Base-by-base conservation (phyloP, 2,888 invertebrate species). In the Andrena chrysosceles region DNA sequence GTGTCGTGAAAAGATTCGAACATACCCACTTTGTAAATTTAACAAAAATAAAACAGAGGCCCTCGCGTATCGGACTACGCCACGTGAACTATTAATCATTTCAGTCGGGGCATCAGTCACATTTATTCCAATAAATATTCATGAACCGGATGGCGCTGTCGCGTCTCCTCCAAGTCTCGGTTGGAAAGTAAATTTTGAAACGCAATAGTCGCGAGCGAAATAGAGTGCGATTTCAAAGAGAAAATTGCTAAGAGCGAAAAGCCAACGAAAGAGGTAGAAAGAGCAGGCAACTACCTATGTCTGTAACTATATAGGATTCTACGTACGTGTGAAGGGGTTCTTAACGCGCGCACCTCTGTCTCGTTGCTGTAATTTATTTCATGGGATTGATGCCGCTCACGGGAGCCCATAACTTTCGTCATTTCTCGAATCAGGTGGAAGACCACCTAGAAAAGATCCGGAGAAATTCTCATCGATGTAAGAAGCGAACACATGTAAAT, bases 381-480 rank as follows among this genome's bases (percentile, higher is more conserved):
- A 72, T 56, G 78, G 77, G 75, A 75, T 75, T 60, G 85, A 81
- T 79, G 87, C 75, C 85, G 75, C 63, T 81, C 81, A 83, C 87
- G 87, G 81, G 85, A 85, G 79, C 83, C 81, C 85, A 77, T 87
- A 89, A 89, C 87, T 87, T 87, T 87, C 87, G 87, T 89, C 83
- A 77, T 89, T 87, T 81, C 89, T 85, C 81, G 87, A 75, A 89
- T 87, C 87, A 81, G 78, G 69, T 74, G 81, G 77, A 74, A 85
- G 87, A 89, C 89, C 87, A 85, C 83, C 89, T 88, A 88, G 87
- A 85, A 87, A 89, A 87, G 87, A 87, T 85, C 31, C 76, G 87
- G 89, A 83, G 87, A 89, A 89, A 87, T 87, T 48, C 85, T 77
- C 81, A 49, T 68, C 74, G 78, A 80, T 75, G 76, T 73, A 70